Evolutionary conservation across 2,888 invertebrate species (phyloP).

Genomic region (Geophilus truncorum): DNA sequence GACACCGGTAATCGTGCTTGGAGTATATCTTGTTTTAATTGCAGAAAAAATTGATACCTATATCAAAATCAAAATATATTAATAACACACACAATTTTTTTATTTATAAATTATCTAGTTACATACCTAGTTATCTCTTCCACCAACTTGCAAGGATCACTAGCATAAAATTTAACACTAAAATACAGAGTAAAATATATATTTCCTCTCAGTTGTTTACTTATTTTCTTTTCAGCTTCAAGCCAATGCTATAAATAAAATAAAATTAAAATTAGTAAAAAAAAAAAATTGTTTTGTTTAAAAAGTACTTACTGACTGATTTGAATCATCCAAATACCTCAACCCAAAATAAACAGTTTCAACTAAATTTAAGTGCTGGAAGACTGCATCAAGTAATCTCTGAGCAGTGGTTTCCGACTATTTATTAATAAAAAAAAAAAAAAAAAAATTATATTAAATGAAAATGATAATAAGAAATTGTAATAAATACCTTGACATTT

Average conservation of each 20-base stretch:
- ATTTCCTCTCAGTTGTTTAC: constrained; percentile 81
- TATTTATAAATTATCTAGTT: no score
- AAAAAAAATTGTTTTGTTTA: not conserved
- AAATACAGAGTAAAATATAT: constrained; percentile 86
- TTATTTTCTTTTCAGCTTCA: constrained; percentile 81
- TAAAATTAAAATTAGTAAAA: not conserved
- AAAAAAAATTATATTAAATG: constrained; percentile 33
- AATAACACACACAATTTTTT: not conserved
- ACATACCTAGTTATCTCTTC: constrained; percentile 90
- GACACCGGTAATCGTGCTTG: constrained; percentile 87
- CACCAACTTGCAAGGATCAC: constrained; percentile 89
- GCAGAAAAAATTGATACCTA: constrained; percentile 95
- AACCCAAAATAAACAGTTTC: constrained; percentile 96
- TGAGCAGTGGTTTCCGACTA: constrained; percentile 89
- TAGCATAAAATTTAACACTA: constrained; percentile 95
- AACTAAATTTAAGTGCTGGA: constrained; percentile 83
- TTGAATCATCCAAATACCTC: constrained; percentile 83
- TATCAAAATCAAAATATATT: constrained; percentile 42
- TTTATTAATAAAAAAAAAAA: constrained; percentile 50
- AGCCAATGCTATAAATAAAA: constrained; percentile 81
- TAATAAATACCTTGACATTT: constrained; percentile 69
- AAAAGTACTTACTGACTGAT: constrained; percentile 75
- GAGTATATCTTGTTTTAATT: constrained; percentile 92
- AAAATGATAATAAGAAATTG: no score
- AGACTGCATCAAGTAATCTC: constrained; percentile 83